phyloP scores from a whole-genome alignment of 2,888 invertebrate genomes.

The Philhelius pedissequus region DNA sequence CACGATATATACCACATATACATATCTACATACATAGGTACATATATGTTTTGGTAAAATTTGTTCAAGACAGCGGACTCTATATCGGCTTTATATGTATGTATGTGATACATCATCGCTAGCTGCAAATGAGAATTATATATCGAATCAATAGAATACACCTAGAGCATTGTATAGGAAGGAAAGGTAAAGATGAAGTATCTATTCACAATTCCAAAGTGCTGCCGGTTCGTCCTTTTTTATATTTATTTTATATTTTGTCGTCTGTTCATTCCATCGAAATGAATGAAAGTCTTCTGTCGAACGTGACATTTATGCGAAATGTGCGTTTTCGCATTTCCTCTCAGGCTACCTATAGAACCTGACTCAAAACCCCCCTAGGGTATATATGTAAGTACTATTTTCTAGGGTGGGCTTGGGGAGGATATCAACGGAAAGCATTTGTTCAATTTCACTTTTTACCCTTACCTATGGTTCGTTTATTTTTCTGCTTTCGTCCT shows the following conservation, averaged over 20 bases:
- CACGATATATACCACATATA: neutral
- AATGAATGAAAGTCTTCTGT: constrained; percentile 71
- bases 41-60: neutral
- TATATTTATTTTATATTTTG: neutral
- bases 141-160: constrained; percentile 32
- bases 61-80: constrained; percentile 22
- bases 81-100: neutral
- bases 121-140: constrained; percentile 41
- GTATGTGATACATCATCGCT: constrained; percentile 29
- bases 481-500: constrained; percentile 21
- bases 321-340: constrained; percentile 68
- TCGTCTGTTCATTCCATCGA: constrained; percentile 54
- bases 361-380: neutral
- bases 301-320: constrained; percentile 78
- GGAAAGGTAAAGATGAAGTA: constrained; percentile 45
- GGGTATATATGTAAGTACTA: neutral
- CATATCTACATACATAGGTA: neutral
- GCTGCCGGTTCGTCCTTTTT: constrained; percentile 46
- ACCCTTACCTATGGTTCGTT: constrained; percentile 68
- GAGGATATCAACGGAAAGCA: constrained; percentile 59
- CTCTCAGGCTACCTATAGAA: constrained; percentile 6
- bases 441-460: constrained; percentile 68
- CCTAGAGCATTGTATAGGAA: constrained; percentile 4
- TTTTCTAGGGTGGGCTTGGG: no score
- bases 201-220: constrained; percentile 56